Evolutionary conservation across 2,113 vertebrate species (phyloP).

Genomic region (Pardalotus punctatus): DNA sequence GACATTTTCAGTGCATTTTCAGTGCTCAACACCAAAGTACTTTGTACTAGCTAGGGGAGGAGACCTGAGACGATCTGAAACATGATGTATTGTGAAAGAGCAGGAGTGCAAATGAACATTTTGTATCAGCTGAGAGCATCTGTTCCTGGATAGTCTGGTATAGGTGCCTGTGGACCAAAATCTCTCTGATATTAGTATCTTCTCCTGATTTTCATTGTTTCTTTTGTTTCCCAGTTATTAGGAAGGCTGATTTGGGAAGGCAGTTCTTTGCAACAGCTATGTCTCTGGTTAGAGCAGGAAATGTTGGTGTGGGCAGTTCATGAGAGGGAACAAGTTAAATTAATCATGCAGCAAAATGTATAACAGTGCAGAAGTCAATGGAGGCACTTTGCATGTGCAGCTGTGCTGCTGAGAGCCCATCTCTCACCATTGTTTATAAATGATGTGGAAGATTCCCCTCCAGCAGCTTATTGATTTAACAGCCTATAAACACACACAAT

Average conservation of each 20-base stretch:
- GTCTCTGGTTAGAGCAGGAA: background rate
- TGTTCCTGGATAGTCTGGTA: background rate
- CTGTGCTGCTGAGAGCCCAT: background rate
- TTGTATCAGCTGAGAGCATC: background rate
- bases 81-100: background rate
- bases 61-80: background rate
- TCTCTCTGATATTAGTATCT: background rate
- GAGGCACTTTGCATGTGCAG: constrained; percentile 13
- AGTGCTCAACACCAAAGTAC: background rate
- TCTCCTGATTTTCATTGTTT: background rate
- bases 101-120: background rate
- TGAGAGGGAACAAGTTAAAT: background rate
- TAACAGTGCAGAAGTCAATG: constrained; percentile 26
- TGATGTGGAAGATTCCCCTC: constrained; percentile 52
- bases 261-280: background rate
- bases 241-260: background rate
- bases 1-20: background rate
- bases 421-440: constrained; percentile 26
- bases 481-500: background rate
- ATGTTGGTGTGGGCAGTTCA: background rate
- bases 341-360: constrained; percentile 11
- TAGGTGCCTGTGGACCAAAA: background rate
- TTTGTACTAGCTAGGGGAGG: background rate
- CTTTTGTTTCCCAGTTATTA: background rate
- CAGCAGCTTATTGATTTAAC: constrained; percentile 39